Conservation (phyloP, 2,797 vertebrate genomes). For the Sarcoramphus papa region DNA sequence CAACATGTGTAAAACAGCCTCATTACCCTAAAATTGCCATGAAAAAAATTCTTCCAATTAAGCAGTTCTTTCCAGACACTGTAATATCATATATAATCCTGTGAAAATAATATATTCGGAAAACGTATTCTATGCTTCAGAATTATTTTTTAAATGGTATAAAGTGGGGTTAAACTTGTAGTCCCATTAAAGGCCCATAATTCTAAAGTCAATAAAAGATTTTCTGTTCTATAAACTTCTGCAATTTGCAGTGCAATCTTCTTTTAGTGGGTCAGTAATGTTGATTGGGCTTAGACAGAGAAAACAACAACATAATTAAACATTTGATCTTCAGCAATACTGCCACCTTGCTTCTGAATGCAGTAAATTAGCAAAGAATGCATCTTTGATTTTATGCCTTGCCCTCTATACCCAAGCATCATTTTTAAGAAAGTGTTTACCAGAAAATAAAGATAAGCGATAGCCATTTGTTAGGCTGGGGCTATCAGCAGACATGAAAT, state of each 20-base stretch:
- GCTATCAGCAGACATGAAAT: not conserved
- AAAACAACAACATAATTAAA: slow-evolving; percentile 37
- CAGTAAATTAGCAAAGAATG: not conserved
- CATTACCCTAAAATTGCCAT: not conserved
- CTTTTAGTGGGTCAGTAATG: slow-evolving; percentile 27
- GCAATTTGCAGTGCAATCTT: not conserved
- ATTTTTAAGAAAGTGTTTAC: not conserved
- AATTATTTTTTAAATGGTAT: not conserved
- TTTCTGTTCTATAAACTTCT: slow-evolving; percentile 13
- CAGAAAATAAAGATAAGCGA: not conserved
- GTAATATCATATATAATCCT: not conserved
- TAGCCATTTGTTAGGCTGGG: not conserved
- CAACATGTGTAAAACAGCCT: not conserved
- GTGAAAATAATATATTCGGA: not conserved
- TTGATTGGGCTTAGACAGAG: slow-evolving; percentile 5
- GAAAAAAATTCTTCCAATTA: not conserved
- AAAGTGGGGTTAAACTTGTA: slow-evolving; percentile 1
- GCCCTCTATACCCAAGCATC: not conserved
- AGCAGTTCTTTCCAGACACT: not conserved
- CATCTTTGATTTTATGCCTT: not conserved
- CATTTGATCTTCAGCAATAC: slow-evolving; percentile 45
- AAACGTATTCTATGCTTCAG: not conserved
- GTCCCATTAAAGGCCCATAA: not conserved
- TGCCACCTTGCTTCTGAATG: slow-evolving; percentile 51
- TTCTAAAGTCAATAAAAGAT: slow-evolving; percentile 29